Evolutionary conservation across 2,888 invertebrate genomes (phyloP).

Genomic region (Synergus itoensis): DNA sequence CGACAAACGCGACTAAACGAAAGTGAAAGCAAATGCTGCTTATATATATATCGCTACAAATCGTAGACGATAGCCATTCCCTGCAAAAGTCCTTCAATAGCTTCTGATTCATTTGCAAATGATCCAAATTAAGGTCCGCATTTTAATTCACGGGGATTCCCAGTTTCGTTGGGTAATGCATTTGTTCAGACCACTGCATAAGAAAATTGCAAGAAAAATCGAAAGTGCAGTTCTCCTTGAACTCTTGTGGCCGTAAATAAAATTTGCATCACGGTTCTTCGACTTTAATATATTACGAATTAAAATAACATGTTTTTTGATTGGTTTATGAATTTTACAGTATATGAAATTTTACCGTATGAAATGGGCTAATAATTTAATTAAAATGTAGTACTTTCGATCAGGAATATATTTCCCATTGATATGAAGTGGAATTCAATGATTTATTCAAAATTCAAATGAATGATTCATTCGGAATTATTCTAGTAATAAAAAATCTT

Average conservation of each 20-base stretch:
- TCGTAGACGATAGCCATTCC: constrained; percentile 44
- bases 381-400: background rate
- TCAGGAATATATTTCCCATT: background rate
- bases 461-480: too few relatives aligned
- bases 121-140: constrained; percentile 3
- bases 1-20: constrained; percentile 61
- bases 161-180: background rate
- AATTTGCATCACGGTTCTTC: background rate
- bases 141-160: constrained; percentile 23
- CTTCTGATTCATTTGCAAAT: constrained; percentile 32
- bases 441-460: too few relatives aligned
- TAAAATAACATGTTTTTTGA: background rate
- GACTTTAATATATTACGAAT: background rate
- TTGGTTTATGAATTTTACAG: background rate
- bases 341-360: background rate
- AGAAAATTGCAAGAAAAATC: constrained; percentile 25
- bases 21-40: constrained; percentile 66
- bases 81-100: constrained; percentile 43
- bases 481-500: background rate
- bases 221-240: constrained; percentile 13
- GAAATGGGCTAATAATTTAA: background rate
- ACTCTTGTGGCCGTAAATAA: background rate
- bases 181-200: background rate
- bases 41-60: constrained; percentile 64
- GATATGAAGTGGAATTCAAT: background rate